Evolutionary conservation across 2,797 vertebrate species (phyloP), one percentile per base, ranked within the genome.

Genomic region (Vespertilio murinus): DNA sequence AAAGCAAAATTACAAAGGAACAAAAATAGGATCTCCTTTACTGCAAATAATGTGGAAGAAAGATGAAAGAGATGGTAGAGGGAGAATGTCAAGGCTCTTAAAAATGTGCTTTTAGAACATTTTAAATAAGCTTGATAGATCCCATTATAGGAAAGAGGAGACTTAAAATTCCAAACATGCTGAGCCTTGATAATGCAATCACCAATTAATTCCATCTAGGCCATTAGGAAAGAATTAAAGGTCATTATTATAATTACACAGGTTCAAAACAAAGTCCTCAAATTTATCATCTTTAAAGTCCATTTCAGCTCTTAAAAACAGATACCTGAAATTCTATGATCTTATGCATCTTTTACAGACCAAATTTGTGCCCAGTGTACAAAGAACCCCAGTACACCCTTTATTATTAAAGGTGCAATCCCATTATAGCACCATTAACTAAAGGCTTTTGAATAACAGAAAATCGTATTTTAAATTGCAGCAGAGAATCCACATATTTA

Each of bases 171-270:
- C 88, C 92, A 95, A 92, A 90, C 69, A 95, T 86, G 78, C 96
- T 97, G 74, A 92, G 70, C 65, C 38, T 85, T 65, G 81, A 73
- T 96, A 93, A 65, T 93, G 90, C 97, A 97, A 96, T 95, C 95
- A 84, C 95, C 95, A 97, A 94, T 97, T 97, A 97, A 96, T 97
- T 93, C 93, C 81, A 88, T 97, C 84, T 73, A 95, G 75, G 75
- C 93, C 87, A 96, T 96, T 95, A 96, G 96, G 88, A 91, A 96
- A 73, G 61, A 97, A 96, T 95, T 96, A 97, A 95, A 96, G 95
- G 82, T 96, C 93, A 95, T 97, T 97, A 96, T 90, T 86, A n/a
- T 96, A 97, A 97, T 93, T 94, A 85, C 59, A 93, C 40, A 93
- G 45, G 84, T 96, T 96, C 97, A 95, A 95, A 97, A 96, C 91